phyloP scores from a whole-genome alignment of 2,888 invertebrate species.

The Myopa testacea region DNA sequence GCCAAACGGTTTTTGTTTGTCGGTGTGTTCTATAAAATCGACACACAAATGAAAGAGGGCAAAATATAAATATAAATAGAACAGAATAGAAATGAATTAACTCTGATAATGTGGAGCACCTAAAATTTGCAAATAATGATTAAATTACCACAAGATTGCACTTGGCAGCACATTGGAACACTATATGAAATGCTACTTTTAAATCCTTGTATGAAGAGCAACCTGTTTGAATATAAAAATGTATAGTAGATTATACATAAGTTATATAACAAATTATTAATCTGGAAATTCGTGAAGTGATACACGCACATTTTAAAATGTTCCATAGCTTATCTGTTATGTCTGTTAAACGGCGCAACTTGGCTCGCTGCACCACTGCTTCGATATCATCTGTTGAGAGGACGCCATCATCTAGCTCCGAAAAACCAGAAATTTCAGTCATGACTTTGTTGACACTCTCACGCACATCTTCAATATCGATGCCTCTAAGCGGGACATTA shows the following conservation, averaged over 20 bases:
- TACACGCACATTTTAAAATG: slow-evolving; percentile 59
- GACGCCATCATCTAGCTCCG: slow-evolving; percentile 51
- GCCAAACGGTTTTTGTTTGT: slow-evolving; percentile 66
- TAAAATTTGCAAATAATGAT: neutral
- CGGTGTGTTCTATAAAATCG: slow-evolving; percentile 61
- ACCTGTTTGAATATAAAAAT: neutral
- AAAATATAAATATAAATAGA: neutral
- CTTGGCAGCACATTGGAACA: slow-evolving; percentile 66
- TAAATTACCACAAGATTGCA: slow-evolving; percentile 65
- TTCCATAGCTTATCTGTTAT: slow-evolving; percentile 67
- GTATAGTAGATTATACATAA: neutral
- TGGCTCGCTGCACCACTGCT: slow-evolving; percentile 60
- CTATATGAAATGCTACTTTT: slow-evolving; percentile 61
- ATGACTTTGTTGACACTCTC: slow-evolving; percentile 60
- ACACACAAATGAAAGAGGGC: slow-evolving; percentile 21
- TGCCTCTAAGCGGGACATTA: slow-evolving; percentile 51
- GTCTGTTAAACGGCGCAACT: slow-evolving; percentile 57
- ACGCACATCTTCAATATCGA: slow-evolving; percentile 59
- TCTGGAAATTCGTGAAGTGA: neutral
- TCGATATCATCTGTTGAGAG: slow-evolving; percentile 60
- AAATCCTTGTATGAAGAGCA: slow-evolving; percentile 64
- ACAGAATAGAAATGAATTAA: no score
- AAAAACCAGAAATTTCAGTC: slow-evolving; percentile 59
- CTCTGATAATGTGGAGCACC: neutral
- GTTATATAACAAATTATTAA: neutral